Conservation (phyloP, 2,113 vertebrate species). For the Uropsilus gracilis region DNA sequence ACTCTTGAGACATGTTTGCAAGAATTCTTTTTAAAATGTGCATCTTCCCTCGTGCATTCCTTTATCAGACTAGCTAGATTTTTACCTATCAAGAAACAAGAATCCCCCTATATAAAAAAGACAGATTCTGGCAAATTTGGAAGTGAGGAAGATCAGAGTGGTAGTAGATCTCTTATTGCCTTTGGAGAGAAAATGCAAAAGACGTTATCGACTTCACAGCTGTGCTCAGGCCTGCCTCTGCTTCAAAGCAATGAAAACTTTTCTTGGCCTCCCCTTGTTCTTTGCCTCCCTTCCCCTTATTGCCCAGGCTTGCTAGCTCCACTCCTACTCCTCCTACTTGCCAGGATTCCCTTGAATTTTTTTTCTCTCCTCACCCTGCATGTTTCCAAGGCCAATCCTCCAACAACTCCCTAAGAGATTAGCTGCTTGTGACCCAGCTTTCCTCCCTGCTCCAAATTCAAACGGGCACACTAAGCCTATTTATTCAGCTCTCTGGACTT, state of each 20-base stretch:
- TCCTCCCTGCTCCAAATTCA: not conserved
- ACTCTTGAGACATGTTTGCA: not conserved
- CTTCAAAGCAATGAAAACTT: not conserved
- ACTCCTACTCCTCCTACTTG: not conserved
- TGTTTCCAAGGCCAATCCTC: not conserved
- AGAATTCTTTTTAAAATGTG: conserved; percentile 1
- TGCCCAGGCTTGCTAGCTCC: not conserved
- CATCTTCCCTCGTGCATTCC: not conserved
- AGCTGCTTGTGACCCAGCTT: not conserved
- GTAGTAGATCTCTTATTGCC: not conserved
- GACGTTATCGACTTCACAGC: not conserved
- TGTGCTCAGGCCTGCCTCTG: not conserved
- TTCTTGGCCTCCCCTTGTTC: not conserved
- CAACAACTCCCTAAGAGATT: not conserved
- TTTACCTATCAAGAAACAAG: not conserved
- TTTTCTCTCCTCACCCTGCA: not conserved
- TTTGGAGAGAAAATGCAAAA: not conserved
- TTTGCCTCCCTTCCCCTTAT: not conserved
- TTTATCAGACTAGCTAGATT: not conserved
- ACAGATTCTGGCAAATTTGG: not conserved
- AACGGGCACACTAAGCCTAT: not conserved
- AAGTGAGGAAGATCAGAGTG: not conserved
- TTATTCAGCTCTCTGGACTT: not conserved
- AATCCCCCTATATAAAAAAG: not conserved
- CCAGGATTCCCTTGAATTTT: not conserved